A percentile compares a stretch with the other conserved stretches of the same genome.
These are phyloP conservation scores for Diachrysia chrysitis DNA, from an alignment of 2,888 invertebrate genomes.

Conservation along the genomic window DNA sequence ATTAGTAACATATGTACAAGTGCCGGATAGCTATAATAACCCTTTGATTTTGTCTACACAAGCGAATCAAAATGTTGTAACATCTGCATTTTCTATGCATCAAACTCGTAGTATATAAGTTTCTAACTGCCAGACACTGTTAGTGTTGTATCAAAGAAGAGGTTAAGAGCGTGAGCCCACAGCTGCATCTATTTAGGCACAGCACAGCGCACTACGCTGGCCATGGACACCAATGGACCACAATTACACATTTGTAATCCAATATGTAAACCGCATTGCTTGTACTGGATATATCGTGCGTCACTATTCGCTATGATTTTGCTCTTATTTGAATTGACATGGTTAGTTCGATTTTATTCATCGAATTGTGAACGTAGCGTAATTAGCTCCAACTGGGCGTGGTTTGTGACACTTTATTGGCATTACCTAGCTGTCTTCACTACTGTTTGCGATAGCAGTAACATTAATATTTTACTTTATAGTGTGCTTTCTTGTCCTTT, in stretches of 20 bases:
- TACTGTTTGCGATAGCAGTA: no score
- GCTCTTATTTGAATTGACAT: conserved; percentile 40
- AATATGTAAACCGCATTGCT: conserved; percentile 66
- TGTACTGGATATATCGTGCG: conserved; percentile 47
- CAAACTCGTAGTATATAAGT: neutral
- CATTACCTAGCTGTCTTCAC: no score
- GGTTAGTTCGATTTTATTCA: conserved; percentile 22
- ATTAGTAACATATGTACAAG: neutral
- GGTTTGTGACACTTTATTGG: neutral
- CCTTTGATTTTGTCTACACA: conserved; percentile 26
- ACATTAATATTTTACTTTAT: no score
- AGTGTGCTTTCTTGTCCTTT: no score
- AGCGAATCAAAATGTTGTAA: conserved; percentile 13
- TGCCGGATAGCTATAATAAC: neutral
- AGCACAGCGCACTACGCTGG: conserved; percentile 53
- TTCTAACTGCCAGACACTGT: conserved; percentile 22
- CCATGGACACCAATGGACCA: conserved; percentile 63
- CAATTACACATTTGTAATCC: conserved; percentile 64
- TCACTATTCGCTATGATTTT: conserved; percentile 47
- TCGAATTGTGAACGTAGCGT: neutral
- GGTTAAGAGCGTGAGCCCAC: conserved; percentile 35
- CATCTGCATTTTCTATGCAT: neutral
- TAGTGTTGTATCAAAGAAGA: conserved; percentile 23
- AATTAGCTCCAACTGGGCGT: neutral
- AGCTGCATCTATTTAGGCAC: conserved; percentile 57